Evolutionary conservation across 53 echinoderm and acorn worm species (phyloP).

Genomic region (Pentamera pediparva): DNA sequence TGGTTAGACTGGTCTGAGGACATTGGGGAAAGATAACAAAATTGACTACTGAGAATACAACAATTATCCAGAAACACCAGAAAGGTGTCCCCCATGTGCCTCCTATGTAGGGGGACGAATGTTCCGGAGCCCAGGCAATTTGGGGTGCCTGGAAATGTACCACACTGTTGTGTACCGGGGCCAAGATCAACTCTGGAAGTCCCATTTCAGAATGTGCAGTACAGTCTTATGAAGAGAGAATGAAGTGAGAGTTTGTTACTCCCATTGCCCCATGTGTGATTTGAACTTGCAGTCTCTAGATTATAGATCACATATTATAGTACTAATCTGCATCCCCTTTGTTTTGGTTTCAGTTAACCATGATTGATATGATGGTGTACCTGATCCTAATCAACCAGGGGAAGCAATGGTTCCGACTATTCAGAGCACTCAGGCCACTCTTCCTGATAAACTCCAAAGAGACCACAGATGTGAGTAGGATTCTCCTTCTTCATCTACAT

Average conservation of each 20-base stretch:
- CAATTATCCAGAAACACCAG: too few relatives aligned
- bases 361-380: conserved; percentile 72
- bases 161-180: too few relatives aligned
- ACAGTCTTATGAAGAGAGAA: background rate
- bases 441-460: conserved; percentile 83
- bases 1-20: too few relatives aligned
- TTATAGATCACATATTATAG: background rate
- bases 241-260: background rate
- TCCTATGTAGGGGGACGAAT: too few relatives aligned
- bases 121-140: too few relatives aligned
- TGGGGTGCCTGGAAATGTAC: too few relatives aligned
- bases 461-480: conserved; percentile 60
- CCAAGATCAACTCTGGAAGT: too few relatives aligned
- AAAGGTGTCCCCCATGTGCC: too few relatives aligned
- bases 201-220: background rate
- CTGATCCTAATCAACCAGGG: conserved; percentile 5
- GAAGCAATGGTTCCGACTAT: background rate
- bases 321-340: background rate
- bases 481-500: too few relatives aligned
- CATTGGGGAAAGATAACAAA: too few relatives aligned
- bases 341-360: conserved; percentile 51
- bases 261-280: background rate
- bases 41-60: too few relatives aligned
- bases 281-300: background rate
- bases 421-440: conserved; percentile 65